Evolutionary conservation across 2,888 invertebrate genomes (phyloP), one percentile per base, ranked within the genome.

Genomic region (Deilephila porcellus): DNA sequence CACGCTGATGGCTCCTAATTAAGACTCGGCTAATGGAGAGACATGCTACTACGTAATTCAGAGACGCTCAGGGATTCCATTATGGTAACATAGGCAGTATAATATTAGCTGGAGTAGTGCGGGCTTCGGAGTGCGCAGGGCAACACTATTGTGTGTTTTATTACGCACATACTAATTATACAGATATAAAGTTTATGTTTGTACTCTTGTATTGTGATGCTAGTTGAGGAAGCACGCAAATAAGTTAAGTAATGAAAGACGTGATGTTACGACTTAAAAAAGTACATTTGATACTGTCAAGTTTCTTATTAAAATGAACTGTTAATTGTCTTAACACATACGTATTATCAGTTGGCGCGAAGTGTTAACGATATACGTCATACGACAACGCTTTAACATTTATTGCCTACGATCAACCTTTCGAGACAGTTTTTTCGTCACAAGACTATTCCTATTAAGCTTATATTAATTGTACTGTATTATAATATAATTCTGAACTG

Each of bases 1-100:
- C 84, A 83, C 82, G 78, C 87, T 85, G 88, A 89, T 89, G 87
- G 85, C 84, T 87, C 83, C 88, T 89, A 90, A 91, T 91, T 90
- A 90, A 90, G 88, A 84, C 84, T 79, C 80, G 79, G 82, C 88
- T 90, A 88, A 91, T 90, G 88, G 88, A 88, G 86, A 89, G 86
- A 88, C 88, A 88, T 87, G 86, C 84, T 83, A 84, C 80, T 80
- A 75, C 76, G 79, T 84, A 82, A 86, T 84, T 84, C 80, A 78
- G 76, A 79, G 77, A 79, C 76, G 79, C 77, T 77, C 77, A 77
- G 80, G 79, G 79, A 81, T 82, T 84, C 79, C 79, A 81, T 84
- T 82, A 81, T 71, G 75, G 77, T 74, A 77, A 76, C 78, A 76
- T 80, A 76, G 77, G 71, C 71, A 71, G 56, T 67, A 77, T 78